Evolutionary conservation across 2,113 vertebrate genomes (phyloP).

Genomic region (Gobius niger): DNA sequence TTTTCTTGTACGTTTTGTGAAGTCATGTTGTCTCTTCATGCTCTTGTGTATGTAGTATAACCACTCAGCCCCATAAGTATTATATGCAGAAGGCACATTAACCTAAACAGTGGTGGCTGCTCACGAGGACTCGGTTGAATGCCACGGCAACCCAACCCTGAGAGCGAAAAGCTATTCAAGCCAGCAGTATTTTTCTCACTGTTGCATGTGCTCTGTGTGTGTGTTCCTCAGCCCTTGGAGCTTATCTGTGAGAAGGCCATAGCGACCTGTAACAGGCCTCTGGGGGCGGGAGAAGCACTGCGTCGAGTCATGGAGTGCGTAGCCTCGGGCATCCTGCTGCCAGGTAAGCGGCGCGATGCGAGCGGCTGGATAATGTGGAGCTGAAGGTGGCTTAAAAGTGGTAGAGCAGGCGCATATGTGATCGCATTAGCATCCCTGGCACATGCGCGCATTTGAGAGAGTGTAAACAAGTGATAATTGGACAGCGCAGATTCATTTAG

Average conservation of each 20-base stretch:
- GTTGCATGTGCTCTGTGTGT: slow-evolving; percentile 6
- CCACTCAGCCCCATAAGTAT: neutral
- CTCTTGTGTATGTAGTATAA: neutral
- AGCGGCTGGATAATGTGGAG: neutral
- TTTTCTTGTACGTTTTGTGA: neutral
- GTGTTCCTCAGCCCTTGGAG: slow-evolving; percentile 86
- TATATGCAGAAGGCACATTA: too few relatives aligned
- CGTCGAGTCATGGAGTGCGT: slow-evolving; percentile 98
- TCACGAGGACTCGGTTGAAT: too few relatives aligned
- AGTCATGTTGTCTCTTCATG: neutral
- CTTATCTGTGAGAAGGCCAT: slow-evolving; percentile 99
- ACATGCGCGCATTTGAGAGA: neutral
- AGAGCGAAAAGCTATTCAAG: too few relatives aligned
- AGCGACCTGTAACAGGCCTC: slow-evolving; percentile 96
- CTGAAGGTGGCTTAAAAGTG: neutral
- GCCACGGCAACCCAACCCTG: too few relatives aligned
- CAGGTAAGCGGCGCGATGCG: slow-evolving; percentile 78
- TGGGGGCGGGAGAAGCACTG: slow-evolving; percentile 95
- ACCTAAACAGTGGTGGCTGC: too few relatives aligned
- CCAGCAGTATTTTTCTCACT: neutral
- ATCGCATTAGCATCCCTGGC: slow-evolving; percentile 1
- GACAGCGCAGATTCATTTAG: neutral
- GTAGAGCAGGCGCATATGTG: neutral
- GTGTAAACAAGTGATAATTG: neutral
- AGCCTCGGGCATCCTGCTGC: slow-evolving; percentile 95